Percentiles rank a stretch among this genome's conserved stretches.
phyloP scores from a whole-genome alignment of 37 sponge, comb jelly and placozoan species.

The Sycon ciliatum region DNA sequence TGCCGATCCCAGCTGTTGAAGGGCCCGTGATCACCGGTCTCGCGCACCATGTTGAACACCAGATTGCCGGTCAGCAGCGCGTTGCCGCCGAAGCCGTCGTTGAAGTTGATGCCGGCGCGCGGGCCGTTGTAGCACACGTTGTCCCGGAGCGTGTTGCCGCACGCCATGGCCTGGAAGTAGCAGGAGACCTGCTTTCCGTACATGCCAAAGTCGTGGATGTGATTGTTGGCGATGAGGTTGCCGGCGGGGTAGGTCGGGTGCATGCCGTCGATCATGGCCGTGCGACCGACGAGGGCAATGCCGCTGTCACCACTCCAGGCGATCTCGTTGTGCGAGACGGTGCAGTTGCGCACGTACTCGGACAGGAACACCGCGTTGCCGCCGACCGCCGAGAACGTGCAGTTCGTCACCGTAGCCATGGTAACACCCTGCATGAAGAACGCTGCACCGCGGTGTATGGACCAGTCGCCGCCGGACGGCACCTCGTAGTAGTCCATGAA shows the following conservation, averaged over 20 bases:
- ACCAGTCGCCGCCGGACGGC: constrained; percentile 53
- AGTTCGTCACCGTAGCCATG: constrained; percentile 12
- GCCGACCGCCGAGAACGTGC: constrained; percentile 37
- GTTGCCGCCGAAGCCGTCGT: constrained; percentile 53
- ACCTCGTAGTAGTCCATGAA: constrained; percentile 46
- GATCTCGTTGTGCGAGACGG: constrained; percentile 25
- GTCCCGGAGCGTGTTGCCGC: constrained; percentile 39
- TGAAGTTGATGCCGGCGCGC: constrained; percentile 55
- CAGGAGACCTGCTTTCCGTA: constrained; percentile 49
- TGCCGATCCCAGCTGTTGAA: constrained; percentile 64
- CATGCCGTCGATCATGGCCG: constrained; percentile 53
- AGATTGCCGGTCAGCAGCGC: constrained; percentile 38
- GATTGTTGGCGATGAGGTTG: constrained; percentile 35
- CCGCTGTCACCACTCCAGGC: constrained; percentile 26
- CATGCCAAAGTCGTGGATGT: constrained; percentile 58
- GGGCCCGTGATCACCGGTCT: constrained; percentile 65
- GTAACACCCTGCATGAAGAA: constrained; percentile 48
- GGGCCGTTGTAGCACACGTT: constrained; percentile 77
- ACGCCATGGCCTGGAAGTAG: constrained; percentile 49
- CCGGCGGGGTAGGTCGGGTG: constrained; percentile 48
- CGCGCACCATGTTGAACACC: constrained; percentile 54
- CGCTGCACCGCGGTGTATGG: constrained; percentile 45
- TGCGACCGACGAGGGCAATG: constrained; percentile 14
- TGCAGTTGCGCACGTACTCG: constrained; percentile 35
- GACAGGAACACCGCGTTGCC: constrained; percentile 51